A percentile compares a stretch with the other conserved stretches of the same genome.
Evolutionary conservation across 2,797 vertebrate species (phyloP).

Genomic region (Lepus oiostolus): DNA sequence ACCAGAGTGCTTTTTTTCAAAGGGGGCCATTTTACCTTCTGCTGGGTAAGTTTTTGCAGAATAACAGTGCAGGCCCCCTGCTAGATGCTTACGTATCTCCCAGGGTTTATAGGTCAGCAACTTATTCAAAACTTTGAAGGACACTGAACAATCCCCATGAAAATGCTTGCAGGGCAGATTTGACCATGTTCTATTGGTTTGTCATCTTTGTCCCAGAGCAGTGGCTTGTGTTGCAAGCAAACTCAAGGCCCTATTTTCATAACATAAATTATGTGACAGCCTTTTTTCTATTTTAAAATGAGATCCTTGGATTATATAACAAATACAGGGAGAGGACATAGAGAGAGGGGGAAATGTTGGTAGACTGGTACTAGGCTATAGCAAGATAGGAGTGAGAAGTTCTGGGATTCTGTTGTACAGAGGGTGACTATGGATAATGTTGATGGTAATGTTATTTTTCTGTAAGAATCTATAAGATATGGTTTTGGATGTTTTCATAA

Average conservation of each 20-base stretch:
- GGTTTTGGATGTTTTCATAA: no score
- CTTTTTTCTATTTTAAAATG: conserved; percentile 41
- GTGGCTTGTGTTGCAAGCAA: not conserved
- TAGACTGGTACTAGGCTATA: no score
- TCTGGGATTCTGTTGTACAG: no score
- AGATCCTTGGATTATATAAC: not conserved
- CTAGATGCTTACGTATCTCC: not conserved
- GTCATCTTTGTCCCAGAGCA: not conserved
- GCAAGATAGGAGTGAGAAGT: no score
- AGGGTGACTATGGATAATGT: no score
- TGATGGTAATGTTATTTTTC: no score
- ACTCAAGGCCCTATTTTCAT: not conserved
- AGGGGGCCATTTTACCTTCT: not conserved
- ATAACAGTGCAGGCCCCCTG: not conserved
- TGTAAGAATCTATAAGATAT: no score
- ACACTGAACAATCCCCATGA: not conserved
- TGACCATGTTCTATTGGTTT: not conserved
- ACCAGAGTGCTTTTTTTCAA: not conserved
- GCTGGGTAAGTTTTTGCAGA: not conserved
- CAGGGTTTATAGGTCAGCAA: not conserved
- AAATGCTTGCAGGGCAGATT: not conserved
- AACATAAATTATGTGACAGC: not conserved
- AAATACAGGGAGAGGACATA: not conserved
- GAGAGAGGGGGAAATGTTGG: no score
- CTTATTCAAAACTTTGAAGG: conserved; percentile 1